A percentile compares a stretch with the other conserved stretches of the same genome.
These are phyloP conservation scores for Charanyca ferruginea DNA, from an alignment of 2,888 invertebrate species.

Conservation along the genomic window DNA sequence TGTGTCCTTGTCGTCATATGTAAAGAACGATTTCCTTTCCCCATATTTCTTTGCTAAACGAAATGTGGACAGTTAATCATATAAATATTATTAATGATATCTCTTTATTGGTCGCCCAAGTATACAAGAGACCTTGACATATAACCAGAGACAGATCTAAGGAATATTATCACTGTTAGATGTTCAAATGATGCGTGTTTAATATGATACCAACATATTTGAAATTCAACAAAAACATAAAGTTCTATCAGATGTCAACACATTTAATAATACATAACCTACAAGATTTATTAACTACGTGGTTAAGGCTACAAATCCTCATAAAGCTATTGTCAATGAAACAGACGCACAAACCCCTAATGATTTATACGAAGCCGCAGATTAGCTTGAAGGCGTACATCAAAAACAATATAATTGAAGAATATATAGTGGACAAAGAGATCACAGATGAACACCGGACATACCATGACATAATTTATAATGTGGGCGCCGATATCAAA, in stretches of 20 bases:
- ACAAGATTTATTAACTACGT: constrained; percentile 41
- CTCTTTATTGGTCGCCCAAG: constrained; percentile 45
- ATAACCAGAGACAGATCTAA: constrained; percentile 37
- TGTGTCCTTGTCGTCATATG: constrained; percentile 58
- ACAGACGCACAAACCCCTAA: constrained; percentile 62
- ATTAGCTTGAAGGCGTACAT: constrained; percentile 76
- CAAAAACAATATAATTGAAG: constrained; percentile 77
- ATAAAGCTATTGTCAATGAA: constrained; percentile 77
- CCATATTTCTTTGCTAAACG: constrained; percentile 46
- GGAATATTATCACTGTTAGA: constrained; percentile 36
- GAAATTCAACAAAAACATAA: constrained; percentile 35
- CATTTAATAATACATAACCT: constrained; percentile 38
- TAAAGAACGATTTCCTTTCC: constrained; percentile 55
- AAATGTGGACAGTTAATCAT: constrained; percentile 52
- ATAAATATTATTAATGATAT: constrained; percentile 47
- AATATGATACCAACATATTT: constrained; percentile 44
- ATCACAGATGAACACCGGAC: constrained; percentile 86
- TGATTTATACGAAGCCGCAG: constrained; percentile 75
- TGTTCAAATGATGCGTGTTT: constrained; percentile 39
- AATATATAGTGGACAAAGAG: constrained; percentile 82
- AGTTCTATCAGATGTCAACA: constrained; percentile 48
- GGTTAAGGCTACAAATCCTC: constrained; percentile 68
- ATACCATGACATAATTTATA: constrained; percentile 88
- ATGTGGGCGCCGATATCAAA: constrained; percentile 84
- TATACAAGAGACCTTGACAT: constrained; percentile 51